Conservation (phyloP, 2,888 invertebrate species). For the Spisula solida region DNA sequence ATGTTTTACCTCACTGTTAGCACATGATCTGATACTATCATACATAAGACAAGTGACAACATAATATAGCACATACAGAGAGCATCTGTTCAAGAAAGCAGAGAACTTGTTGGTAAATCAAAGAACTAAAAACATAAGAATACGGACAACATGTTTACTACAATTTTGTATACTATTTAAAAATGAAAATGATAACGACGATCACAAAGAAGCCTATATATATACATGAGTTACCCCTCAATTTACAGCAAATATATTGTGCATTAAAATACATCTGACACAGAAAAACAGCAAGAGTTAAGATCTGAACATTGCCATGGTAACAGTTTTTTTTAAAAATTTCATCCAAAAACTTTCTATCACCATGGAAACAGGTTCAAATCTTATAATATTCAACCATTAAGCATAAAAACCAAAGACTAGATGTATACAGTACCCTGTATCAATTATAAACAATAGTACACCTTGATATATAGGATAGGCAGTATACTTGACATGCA, state of each 20-base stretch:
- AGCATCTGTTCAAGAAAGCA: neutral
- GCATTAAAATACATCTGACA: neutral
- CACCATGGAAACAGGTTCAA: conserved; percentile 10
- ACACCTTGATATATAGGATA: conserved; percentile 5
- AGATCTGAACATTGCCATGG: conserved; percentile 17
- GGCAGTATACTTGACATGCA: conserved; percentile 23
- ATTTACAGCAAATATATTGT: neutral
- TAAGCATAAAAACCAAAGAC: neutral
- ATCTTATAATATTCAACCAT: conserved; percentile 2
- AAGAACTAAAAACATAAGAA: neutral
- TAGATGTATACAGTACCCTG: conserved; percentile 20
- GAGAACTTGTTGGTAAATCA: neutral
- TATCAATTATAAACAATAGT: conserved; percentile 6
- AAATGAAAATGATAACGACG: conserved; percentile 9
- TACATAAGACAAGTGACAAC: neutral
- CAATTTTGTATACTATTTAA: neutral
- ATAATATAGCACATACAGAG: neutral
- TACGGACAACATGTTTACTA: conserved; percentile 7
- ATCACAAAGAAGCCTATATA: neutral
- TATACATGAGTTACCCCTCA: neutral
- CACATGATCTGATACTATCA: too few relatives aligned
- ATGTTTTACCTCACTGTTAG: too few relatives aligned
- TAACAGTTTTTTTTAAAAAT: neutral
- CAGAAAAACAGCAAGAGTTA: neutral
- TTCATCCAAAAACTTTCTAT: neutral